These are phyloP conservation scores for Saturnia pavonia DNA, from an alignment of 2,888 invertebrate genomes.

Conservation along the genomic window DNA sequence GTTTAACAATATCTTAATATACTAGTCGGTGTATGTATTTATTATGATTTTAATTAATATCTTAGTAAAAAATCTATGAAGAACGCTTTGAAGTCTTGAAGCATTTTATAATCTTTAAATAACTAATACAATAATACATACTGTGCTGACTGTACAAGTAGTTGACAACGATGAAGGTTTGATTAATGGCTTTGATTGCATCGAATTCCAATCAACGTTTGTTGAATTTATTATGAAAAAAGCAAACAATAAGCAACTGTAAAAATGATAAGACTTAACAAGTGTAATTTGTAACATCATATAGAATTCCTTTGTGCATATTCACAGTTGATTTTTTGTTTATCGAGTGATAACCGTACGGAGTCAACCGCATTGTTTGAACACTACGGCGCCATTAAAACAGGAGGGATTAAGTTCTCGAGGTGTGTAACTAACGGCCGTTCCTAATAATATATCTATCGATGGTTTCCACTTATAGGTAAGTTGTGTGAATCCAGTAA, in stretches of 20 bases:
- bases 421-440: not conserved
- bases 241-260: not conserved
- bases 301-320: slow-evolving; percentile 6
- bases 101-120: too few relatives aligned
- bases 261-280: not conserved
- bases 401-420: not conserved
- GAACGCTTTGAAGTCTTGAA: too few relatives aligned
- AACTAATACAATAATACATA: too few relatives aligned
- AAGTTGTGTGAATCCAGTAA: too few relatives aligned
- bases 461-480: not conserved
- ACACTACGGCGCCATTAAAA: not conserved
- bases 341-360: not conserved
- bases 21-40: too few relatives aligned
- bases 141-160: too few relatives aligned
- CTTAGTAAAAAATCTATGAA: too few relatives aligned
- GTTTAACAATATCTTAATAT: too few relatives aligned
- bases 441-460: not conserved
- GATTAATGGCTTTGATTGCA: not conserved
- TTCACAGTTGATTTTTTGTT: slow-evolving; percentile 6
- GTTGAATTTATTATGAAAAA: slow-evolving; percentile 4
- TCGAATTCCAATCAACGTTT: not conserved
- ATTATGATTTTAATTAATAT: too few relatives aligned
- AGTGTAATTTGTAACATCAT: not conserved
- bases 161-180: too few relatives aligned
- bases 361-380: not conserved